Conservation (phyloP, 92 coral and sea anemone genomes). For the Epizoanthus rinbou region DNA sequence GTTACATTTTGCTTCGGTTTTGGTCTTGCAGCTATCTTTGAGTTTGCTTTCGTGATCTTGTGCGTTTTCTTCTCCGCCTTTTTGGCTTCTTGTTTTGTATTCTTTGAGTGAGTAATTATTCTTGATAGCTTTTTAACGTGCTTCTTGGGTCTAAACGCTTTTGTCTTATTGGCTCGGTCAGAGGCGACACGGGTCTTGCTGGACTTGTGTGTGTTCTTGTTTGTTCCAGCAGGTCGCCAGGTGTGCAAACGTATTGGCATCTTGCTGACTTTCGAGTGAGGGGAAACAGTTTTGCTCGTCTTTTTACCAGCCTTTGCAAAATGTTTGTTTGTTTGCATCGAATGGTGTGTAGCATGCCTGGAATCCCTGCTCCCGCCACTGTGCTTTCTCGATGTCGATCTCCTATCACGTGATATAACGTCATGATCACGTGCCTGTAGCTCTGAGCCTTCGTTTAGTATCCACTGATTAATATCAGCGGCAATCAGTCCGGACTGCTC, state of each 20-base stretch:
- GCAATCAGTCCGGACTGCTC: conserved; percentile 73
- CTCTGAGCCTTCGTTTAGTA: conserved; percentile 48
- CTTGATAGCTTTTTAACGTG: not conserved
- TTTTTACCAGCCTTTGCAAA: not conserved
- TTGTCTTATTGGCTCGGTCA: not conserved
- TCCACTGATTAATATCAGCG: conserved; percentile 75
- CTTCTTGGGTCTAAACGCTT: not conserved
- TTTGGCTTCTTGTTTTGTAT: not conserved
- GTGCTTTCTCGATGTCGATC: conserved; percentile 27
- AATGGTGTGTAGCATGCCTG: not conserved
- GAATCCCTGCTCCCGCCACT: no score
- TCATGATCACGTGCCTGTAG: conserved; percentile 42
- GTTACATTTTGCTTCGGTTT: not conserved
- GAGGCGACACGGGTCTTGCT: not conserved
- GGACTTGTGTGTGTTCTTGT: not conserved
- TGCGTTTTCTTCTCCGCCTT: not conserved
- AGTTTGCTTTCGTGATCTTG: not conserved
- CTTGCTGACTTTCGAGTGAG: not conserved
- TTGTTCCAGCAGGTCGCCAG: not conserved
- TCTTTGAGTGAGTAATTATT: conserved; percentile 1
- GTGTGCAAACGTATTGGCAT: not conserved
- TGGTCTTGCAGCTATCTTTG: not conserved
- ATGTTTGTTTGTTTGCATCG: not conserved
- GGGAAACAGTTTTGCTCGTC: not conserved
- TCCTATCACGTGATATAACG: conserved; percentile 31